These are phyloP conservation scores for Triplophysa dalaica DNA, from an alignment of 2,113 vertebrate species.

Conservation along the genomic window DNA sequence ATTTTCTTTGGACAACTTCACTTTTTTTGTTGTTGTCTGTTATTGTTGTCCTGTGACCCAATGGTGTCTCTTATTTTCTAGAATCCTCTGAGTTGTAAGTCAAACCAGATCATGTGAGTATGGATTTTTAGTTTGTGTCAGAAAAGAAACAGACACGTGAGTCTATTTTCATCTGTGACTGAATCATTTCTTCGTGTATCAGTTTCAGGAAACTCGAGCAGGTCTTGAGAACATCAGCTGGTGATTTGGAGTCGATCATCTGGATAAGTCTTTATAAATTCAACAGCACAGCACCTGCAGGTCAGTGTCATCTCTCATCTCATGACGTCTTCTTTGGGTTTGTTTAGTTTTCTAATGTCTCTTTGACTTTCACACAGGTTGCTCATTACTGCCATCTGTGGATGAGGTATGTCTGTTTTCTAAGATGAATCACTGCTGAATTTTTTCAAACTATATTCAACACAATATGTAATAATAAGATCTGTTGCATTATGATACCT, in stretches of 20 bases:
- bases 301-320: background rate
- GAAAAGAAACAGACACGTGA: background rate
- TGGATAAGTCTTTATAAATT: conserved; percentile 30
- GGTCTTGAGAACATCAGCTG: conserved; percentile 19
- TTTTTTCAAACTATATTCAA: no score
- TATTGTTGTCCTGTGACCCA: no score
- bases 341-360: background rate
- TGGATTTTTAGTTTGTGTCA: background rate
- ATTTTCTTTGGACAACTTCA: no score
- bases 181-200: background rate
- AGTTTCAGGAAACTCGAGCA: conserved; percentile 20
- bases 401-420: conserved; percentile 6
- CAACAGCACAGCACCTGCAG: background rate
- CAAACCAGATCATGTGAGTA: conserved; percentile 23
- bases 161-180: background rate
- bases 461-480: no score
- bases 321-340: background rate
- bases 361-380: background rate
- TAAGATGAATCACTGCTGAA: background rate
- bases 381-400: background rate
- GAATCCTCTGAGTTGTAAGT: conserved; percentile 11
- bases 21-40: no score
- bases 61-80: background rate
- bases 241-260: conserved; percentile 34
- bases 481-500: no score